Conservation (phyloP, 2,797 vertebrate species). For the Acanthiza pusilla region DNA sequence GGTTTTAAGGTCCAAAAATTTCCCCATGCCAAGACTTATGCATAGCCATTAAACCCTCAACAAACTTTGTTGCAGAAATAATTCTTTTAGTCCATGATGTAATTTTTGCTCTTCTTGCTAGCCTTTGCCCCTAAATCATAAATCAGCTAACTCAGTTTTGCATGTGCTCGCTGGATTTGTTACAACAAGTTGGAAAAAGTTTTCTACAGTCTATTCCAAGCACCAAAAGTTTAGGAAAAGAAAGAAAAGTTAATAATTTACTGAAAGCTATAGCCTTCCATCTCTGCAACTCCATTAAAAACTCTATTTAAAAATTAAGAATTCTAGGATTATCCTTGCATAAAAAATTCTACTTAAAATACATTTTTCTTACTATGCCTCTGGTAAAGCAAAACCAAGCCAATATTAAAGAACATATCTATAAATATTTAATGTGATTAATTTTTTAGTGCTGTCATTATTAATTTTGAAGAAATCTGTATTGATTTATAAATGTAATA, state of each 20-base stretch:
- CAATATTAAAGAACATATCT: neutral
- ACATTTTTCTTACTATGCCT: neutral
- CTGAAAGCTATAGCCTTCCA: neutral
- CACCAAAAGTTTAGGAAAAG: neutral
- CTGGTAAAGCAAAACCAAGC: neutral
- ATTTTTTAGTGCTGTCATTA: neutral
- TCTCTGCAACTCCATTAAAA: neutral
- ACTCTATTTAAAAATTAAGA: neutral
- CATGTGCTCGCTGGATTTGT: neutral
- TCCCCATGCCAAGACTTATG: neutral
- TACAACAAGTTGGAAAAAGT: neutral
- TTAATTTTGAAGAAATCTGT: neutral
- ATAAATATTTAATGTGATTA: neutral
- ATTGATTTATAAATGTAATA: neutral
- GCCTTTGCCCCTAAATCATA: neutral
- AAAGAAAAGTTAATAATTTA: neutral
- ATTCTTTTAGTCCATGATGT: neutral
- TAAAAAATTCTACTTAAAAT: neutral
- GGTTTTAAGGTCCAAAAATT: neutral
- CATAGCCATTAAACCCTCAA: neutral
- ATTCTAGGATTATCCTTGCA: neutral
- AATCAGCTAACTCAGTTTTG: neutral
- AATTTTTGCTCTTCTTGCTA: neutral
- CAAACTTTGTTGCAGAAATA: neutral
- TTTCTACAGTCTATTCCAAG: neutral